Evolutionary conservation across 2,888 invertebrate genomes (phyloP).

Genomic region (Romanomermis culicivorax): DNA sequence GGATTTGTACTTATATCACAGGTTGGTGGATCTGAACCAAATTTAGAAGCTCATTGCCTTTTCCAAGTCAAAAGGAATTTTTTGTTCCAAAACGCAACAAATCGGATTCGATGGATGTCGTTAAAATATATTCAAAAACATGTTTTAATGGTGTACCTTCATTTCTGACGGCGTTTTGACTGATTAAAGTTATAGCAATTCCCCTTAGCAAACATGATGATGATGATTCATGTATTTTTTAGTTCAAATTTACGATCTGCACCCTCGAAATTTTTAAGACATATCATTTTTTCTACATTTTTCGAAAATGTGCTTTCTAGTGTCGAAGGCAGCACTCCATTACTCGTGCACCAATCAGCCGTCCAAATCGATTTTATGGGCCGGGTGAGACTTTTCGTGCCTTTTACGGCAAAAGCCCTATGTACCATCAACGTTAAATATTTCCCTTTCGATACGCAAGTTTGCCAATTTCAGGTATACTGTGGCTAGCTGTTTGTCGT

Average conservation of each 20-base stretch:
- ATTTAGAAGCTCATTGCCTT: no score
- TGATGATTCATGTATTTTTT: neutral
- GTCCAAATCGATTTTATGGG: slow-evolving; percentile 11
- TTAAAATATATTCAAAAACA: neutral
- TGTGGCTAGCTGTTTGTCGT: neutral
- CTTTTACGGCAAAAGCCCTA: slow-evolving; percentile 24
- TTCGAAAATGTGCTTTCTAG: slow-evolving; percentile 4
- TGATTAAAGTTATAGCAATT: neutral
- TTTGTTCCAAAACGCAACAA: no score
- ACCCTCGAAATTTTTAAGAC: no score
- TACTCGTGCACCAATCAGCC: neutral
- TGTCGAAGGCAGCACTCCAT: slow-evolving; percentile 5
- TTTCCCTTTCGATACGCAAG: slow-evolving; percentile 25
- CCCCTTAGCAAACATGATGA: neutral
- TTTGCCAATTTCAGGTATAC: slow-evolving; percentile 23
- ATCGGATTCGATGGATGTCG: no score
- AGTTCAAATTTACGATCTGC: no score
- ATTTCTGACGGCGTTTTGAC: neutral
- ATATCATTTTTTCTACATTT: no score
- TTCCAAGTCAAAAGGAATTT: no score
- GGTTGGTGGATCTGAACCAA: no score
- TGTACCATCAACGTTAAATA: slow-evolving; percentile 28
- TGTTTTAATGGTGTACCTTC: neutral
- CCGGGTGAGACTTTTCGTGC: slow-evolving; percentile 23
- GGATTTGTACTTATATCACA: slow-evolving; percentile 26